Percentiles rank a stretch among this genome's conserved stretches.
Conservation (phyloP, 2,888 invertebrate species). For the Cryptus viduatorius region DNA sequence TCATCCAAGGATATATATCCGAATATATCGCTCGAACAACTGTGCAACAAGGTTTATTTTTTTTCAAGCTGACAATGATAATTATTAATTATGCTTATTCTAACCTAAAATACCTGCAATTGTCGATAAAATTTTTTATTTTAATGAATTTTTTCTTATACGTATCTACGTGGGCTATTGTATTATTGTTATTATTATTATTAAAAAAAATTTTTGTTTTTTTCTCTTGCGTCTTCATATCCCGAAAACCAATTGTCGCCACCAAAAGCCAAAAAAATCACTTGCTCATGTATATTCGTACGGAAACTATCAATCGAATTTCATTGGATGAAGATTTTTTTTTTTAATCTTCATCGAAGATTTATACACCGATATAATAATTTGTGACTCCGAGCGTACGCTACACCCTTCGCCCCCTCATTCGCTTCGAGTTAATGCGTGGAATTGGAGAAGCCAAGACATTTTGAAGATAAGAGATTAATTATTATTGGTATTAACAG, state of each 20-base stretch:
- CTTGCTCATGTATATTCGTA: conserved; percentile 42
- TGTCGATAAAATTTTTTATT: conserved; percentile 29
- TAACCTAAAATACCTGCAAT: conserved; percentile 16
- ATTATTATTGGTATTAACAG: conserved; percentile 4
- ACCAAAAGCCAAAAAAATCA: conserved; percentile 53
- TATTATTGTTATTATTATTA: neutral
- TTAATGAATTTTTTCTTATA: conserved; percentile 13
- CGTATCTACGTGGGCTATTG: conserved; percentile 18
- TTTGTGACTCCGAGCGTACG: neutral
- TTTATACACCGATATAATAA: neutral
- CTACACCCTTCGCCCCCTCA: neutral
- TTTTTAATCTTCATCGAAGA: neutral
- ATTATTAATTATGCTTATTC: conserved; percentile 23
- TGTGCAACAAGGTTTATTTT: neutral
- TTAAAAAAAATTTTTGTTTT: neutral
- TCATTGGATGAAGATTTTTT: conserved; percentile 11
- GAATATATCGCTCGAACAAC: conserved; percentile 9
- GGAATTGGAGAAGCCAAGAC: conserved; percentile 46
- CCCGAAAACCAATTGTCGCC: neutral
- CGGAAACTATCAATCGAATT: conserved; percentile 9
- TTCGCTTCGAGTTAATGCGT: conserved; percentile 25
- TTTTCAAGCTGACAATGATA: conserved; percentile 9
- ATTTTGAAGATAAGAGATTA: conserved; percentile 4
- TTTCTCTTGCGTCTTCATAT: conserved; percentile 13
- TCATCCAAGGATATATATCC: neutral